Evolutionary conservation across 2,797 vertebrate genomes (phyloP).

Genomic region (Typhlichthys eigenmanni): DNA sequence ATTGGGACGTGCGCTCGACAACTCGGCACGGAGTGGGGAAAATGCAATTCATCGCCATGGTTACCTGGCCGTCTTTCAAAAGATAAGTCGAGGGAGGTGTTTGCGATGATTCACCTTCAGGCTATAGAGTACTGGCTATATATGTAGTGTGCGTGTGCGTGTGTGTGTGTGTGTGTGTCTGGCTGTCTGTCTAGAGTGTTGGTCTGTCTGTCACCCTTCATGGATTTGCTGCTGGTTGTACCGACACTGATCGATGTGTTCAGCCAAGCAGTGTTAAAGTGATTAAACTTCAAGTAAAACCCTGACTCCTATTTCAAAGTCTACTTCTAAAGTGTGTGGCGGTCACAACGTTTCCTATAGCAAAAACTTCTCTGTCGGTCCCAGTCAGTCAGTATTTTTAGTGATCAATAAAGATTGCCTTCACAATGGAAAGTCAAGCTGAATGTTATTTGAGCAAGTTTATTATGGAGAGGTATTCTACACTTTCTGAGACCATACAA

Average conservation of each 20-base stretch:
- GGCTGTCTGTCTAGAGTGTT: background rate
- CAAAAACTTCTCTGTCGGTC: no score
- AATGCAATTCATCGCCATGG: constrained; percentile 61
- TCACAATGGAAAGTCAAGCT: no score
- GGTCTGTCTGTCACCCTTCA: background rate
- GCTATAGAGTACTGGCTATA: no score
- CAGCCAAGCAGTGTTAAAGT: background rate
- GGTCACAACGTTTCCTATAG: no score
- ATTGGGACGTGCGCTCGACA: constrained; percentile 22
- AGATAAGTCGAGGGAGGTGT: constrained; percentile 34
- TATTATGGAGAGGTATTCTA: no score
- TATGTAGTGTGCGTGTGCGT: background rate
- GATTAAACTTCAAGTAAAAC: background rate
- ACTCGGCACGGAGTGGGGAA: constrained; percentile 47
- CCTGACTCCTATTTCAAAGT: no score
- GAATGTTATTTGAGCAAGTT: no score
- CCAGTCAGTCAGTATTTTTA: no score
- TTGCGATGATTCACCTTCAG: constrained; percentile 8
- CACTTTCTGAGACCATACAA: no score
- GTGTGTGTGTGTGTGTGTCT: background rate
- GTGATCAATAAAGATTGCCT: no score
- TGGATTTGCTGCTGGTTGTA: background rate
- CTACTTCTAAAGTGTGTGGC: no score
- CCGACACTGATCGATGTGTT: background rate
- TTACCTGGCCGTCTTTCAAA: constrained; percentile 35